Evolutionary conservation across 2,113 vertebrate genomes (phyloP), one percentile per base, ranked within the genome.

Genomic region (Poeciliopsis occidentalis): DNA sequence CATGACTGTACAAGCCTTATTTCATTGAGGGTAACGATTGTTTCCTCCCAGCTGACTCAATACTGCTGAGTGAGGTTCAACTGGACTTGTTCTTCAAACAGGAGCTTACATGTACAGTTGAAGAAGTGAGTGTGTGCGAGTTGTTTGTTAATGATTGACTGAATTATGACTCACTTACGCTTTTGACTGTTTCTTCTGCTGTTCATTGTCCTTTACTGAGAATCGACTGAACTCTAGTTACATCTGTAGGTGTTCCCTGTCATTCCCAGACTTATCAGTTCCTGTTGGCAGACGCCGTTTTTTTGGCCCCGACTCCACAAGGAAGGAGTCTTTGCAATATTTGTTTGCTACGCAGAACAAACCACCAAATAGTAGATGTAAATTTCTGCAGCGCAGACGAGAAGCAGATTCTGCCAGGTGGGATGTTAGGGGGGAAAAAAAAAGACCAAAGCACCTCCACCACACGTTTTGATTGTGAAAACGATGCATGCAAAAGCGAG

Each of bases 261-360:
- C 62, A 27, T 76, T 3, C 12, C 24, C 10, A 27, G 26, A 44
- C 76, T 88, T 81, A 87, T 84, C 80, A 73, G 69, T 44, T 77
- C 77, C 67, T 34, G 24, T 54, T 57, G 75, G 76, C 60, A 71
- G 22, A 44, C 60, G 24, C 4, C 27, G 73, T 54, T 64, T 68
- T 30, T 31, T 64, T 68, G 60, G 10, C 4, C n/a, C 0, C 4
- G 1, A 47, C 11, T 39, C 60, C 73, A 84, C 79, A 69, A 78
- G 47, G 67, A 66, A 3, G 47, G 39, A 54, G 19, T 19, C 51
- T 19, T 27, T 64, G 31, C 12, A 61, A 64, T 60, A 47, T 60
- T 22, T 22, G 26, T 65, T 37, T 65, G 22, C 37, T 24, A 41
- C 68, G 41, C 27, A 29, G 22, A 0, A 0, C 22, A 60, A 41